phyloP scores from a whole-genome alignment of 1,140 invertebrate genomes.

The Plectrocnemia conspersa region DNA sequence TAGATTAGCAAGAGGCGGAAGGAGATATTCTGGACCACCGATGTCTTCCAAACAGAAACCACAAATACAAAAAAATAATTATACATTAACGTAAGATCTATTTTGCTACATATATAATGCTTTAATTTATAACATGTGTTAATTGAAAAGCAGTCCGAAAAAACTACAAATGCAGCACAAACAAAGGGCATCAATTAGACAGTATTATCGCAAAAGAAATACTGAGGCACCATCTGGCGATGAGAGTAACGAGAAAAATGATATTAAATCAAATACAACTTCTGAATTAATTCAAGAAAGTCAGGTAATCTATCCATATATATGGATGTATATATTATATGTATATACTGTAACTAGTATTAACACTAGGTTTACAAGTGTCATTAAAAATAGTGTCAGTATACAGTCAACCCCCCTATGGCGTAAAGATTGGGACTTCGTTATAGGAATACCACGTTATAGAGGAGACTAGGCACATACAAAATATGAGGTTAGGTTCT shows the following conservation, averaged over 20 bases:
- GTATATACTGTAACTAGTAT: neutral
- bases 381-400: too few relatives aligned
- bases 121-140: constrained; percentile 2
- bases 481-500: too few relatives aligned
- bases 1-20: constrained; percentile 26
- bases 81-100: constrained; percentile 23
- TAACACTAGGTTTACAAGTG: constrained; percentile 1
- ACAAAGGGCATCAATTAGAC: constrained; percentile 29
- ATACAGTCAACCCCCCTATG: too few relatives aligned
- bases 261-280: constrained; percentile 17
- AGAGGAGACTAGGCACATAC: too few relatives aligned
- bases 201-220: constrained; percentile 33
- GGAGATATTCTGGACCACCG: constrained; percentile 22
- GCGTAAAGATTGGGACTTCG: too few relatives aligned
- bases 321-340: neutral
- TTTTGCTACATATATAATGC: neutral
- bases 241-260: constrained; percentile 24
- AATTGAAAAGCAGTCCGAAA: constrained; percentile 31
- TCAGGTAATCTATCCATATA: constrained; percentile 15
- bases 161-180: constrained; percentile 22
- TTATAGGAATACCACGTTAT: too few relatives aligned
- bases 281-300: constrained; percentile 10
- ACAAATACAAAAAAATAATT: constrained; percentile 24
- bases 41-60: constrained; percentile 14
- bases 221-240: constrained; percentile 31